phyloP scores from a whole-genome alignment of 2,797 vertebrate genomes.

The Etheostoma perlongum region DNA sequence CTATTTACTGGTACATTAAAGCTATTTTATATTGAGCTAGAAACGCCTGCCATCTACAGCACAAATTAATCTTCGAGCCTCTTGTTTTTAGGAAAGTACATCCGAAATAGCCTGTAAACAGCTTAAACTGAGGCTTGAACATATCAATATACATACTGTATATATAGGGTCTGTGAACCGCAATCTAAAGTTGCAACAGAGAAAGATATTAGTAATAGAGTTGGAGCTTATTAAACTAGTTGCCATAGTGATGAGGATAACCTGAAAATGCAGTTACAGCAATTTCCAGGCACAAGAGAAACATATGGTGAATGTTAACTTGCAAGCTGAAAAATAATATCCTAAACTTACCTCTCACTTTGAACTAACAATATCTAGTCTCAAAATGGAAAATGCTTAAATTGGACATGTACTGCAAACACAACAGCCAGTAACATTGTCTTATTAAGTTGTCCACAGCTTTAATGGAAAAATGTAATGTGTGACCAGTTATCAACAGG shows the following conservation, averaged over 20 bases:
- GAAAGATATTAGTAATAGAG: neutral
- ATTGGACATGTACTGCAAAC: slow-evolving; percentile 1
- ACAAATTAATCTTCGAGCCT: slow-evolving; percentile 36
- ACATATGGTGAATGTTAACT: neutral
- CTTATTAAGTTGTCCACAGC: slow-evolving; percentile 13
- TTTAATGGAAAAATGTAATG: slow-evolving; percentile 3
- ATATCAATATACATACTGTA: neutral
- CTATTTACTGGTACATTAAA: slow-evolving; percentile 50
- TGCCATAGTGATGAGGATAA: slow-evolving; percentile 19
- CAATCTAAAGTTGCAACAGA: slow-evolving; percentile 16
- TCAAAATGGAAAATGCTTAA: neutral
- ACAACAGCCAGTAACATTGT: neutral
- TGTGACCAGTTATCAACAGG: slow-evolving; percentile 23
- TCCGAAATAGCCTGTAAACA: slow-evolving; percentile 32
- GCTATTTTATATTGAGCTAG: slow-evolving; percentile 41
- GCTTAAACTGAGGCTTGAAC: neutral
- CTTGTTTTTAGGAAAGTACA: slow-evolving; percentile 25
- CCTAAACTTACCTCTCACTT: slow-evolving; percentile 1
- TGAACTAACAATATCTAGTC: neutral
- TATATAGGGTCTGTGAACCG: neutral
- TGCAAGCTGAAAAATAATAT: neutral
- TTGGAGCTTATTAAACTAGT: slow-evolving; percentile 17
- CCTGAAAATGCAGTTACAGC: slow-evolving; percentile 10
- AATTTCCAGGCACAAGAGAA: slow-evolving; percentile 7
- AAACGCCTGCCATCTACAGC: slow-evolving; percentile 22